phyloP scores from a whole-genome alignment of 2,797 vertebrate genomes.

The Peromyscus aztecus region DNA sequence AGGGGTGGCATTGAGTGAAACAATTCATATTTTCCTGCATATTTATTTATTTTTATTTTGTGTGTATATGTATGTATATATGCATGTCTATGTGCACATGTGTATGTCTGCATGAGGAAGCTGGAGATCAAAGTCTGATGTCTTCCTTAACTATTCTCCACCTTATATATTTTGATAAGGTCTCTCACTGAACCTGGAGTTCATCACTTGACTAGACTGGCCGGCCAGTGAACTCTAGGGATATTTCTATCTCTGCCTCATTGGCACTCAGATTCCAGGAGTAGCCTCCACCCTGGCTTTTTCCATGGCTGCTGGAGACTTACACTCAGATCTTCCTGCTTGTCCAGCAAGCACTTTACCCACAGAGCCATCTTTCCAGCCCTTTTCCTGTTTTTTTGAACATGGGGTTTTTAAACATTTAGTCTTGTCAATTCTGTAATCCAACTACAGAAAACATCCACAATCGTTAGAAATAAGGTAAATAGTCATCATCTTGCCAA shows the following conservation, averaged over 20 bases:
- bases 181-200: not conserved
- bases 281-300: not conserved
- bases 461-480: not conserved
- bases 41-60: not conserved
- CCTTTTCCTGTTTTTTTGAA: conserved; percentile 19
- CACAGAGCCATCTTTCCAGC: not conserved
- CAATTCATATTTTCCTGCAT: not conserved
- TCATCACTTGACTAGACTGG: not conserved
- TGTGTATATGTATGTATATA: not conserved
- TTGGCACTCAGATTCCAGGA: not conserved
- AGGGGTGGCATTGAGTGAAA: not conserved
- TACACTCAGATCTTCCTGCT: not conserved
- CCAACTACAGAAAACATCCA: not conserved
- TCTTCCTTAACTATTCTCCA: not conserved
- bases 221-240: not conserved
- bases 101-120: not conserved
- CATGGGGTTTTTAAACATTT: conserved; percentile 14
- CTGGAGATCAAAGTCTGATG: not conserved
- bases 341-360: not conserved
- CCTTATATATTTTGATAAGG: not conserved
- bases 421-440: not conserved
- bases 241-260: not conserved
- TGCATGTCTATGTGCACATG: not conserved
- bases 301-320: not conserved
- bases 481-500: not conserved